These are phyloP conservation scores for Anguilla japonica DNA, from an alignment of 2,113 vertebrate genomes.

Conservation along the genomic window DNA sequence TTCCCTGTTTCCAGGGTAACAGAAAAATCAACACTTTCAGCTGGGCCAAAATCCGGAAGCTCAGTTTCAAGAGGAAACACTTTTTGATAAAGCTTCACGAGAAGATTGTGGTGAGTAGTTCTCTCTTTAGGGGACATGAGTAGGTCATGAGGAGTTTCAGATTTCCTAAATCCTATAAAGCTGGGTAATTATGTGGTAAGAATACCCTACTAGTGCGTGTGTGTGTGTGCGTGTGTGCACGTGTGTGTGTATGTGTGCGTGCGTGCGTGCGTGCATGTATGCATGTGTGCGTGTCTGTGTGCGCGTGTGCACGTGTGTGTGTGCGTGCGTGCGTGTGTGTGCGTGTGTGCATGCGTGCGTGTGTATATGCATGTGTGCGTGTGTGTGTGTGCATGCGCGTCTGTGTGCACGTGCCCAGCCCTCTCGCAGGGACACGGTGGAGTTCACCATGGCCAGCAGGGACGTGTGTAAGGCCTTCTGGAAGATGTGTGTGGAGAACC, in stretches of 20 bases:
- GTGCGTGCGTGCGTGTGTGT: not conserved
- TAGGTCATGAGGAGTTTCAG: not conserved
- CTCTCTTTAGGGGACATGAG: not conserved
- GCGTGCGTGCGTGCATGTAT: too few species aligned
- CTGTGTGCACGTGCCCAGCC: slow-evolving; percentile 53
- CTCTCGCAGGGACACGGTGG: slow-evolving; percentile 82
- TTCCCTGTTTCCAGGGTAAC: slow-evolving; percentile 77
- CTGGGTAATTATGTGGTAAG: too few species aligned
- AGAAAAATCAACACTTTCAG: slow-evolving; percentile 98
- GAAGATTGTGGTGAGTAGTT: slow-evolving; percentile 79
- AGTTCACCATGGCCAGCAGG: slow-evolving; percentile 88
- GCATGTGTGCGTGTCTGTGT: too few species aligned
- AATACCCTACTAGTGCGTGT: too few species aligned
- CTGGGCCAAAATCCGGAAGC: slow-evolving; percentile 95
- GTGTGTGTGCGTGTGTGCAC: too few species aligned
- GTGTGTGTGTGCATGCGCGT: too few species aligned
- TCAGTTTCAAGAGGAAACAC: slow-evolving; percentile 95
- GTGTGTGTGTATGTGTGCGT: too few species aligned
- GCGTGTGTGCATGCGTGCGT: too few species aligned
- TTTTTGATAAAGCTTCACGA: slow-evolving; percentile 97
- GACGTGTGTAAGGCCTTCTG: slow-evolving; percentile 93
- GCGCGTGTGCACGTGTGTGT: too few species aligned
- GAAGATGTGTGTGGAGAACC: slow-evolving; percentile 94
- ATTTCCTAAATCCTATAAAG: not conserved
- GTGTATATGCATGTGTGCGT: not conserved